Conservation (phyloP, 2,113 vertebrate species). For the Tyto alba region DNA sequence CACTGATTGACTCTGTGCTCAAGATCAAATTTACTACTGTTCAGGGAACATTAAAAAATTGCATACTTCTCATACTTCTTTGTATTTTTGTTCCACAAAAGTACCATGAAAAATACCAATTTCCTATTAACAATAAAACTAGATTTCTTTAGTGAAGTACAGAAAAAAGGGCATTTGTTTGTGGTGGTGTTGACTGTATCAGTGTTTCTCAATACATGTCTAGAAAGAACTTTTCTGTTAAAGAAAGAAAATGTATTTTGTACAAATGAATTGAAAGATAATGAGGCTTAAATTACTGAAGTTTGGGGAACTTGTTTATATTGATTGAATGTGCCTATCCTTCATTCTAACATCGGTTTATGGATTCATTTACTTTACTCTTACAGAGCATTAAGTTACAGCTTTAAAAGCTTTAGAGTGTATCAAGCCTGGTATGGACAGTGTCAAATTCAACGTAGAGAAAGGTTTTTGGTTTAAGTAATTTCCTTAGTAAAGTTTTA, state of each 20-base stretch:
- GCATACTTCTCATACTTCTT: background rate
- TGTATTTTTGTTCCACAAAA: background rate
- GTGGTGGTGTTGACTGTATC: background rate
- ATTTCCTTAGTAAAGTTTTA: background rate
- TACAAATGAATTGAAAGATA: background rate
- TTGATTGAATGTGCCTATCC: background rate
- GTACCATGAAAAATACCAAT: background rate
- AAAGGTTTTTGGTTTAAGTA: background rate
- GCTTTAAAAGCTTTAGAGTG: background rate
- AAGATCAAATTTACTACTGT: background rate
- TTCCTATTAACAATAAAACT: background rate
- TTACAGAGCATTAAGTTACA: background rate
- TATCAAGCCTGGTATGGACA: background rate
- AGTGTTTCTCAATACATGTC: fast-evolving
- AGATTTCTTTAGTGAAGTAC: background rate
- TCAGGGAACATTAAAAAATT: background rate
- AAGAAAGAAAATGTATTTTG: background rate
- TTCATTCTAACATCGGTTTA: background rate
- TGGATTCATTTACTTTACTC: constrained; percentile 11
- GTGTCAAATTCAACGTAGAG: background rate
- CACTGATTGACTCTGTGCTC: background rate
- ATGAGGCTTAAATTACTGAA: background rate
- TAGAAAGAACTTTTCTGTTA: background rate
- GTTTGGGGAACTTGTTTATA: background rate
- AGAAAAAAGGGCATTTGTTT: background rate